Conservation (phyloP, 2,113 vertebrate species). For the Sphaerodactylus townsendi region DNA sequence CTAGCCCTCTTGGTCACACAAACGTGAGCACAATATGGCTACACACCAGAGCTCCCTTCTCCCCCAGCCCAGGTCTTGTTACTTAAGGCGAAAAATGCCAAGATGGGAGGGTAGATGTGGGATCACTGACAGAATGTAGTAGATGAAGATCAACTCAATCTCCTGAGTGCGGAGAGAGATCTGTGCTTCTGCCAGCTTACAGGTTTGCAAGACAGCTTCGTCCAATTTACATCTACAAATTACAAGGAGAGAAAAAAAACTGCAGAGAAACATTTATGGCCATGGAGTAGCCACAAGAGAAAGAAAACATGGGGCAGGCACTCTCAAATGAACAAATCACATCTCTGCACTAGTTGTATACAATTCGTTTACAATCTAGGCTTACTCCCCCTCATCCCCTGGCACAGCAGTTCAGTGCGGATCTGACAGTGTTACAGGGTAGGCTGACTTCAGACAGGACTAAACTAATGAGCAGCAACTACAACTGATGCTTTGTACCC, state of each 20-base stretch:
- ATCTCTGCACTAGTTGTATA: too few species aligned
- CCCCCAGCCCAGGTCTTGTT: neutral
- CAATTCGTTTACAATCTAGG: too few species aligned
- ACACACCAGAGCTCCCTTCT: neutral
- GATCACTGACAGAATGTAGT: conserved; percentile 23
- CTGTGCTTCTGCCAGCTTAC: conserved; percentile 17
- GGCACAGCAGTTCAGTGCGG: neutral
- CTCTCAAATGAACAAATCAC: too few species aligned
- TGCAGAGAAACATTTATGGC: neutral
- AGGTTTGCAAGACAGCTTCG: neutral
- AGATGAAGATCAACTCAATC: conserved; percentile 37
- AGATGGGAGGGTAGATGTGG: neutral
- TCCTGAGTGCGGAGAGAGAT: neutral
- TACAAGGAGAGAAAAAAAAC: conserved; percentile 6
- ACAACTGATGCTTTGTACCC: neutral
- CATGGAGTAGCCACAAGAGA: neutral
- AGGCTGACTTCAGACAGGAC: neutral
- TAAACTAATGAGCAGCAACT: neutral
- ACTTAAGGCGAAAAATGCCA: rapidly evolving
- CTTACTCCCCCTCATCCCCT: neutral
- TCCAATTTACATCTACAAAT: neutral
- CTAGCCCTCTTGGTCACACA: conserved; percentile 34
- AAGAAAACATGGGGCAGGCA: neutral
- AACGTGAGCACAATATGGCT: neutral
- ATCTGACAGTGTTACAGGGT: neutral